Base-by-base conservation (phyloP, 2,888 invertebrate species). In the Pristionchus exspectatus region DNA sequence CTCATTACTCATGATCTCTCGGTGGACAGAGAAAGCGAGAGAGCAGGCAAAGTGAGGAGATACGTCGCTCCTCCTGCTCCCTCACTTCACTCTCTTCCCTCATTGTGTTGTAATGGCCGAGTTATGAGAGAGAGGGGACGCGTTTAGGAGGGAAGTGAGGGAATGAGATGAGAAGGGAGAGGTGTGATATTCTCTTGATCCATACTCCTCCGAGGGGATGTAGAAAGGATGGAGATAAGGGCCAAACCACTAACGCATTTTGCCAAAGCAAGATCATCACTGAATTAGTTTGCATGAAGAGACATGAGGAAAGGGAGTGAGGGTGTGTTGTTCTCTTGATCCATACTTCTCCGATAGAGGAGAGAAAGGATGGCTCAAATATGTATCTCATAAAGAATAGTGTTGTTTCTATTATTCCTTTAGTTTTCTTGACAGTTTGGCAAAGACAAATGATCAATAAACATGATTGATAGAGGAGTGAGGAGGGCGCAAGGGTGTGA, bases 81-180 rank as follows among this genome's bases (percentile, higher is more conserved):
- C 74, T 27, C 50, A 24, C 81, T 54, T 44, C 50, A 27, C 81
- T 27, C 38, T 74, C 74, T 38, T n/a, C 27, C 14, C 50, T 24
- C 81, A 81, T 81, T 81, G 81, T 81, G 81, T 77, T 77, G 77
- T 81, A 81, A 81, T 81, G 81, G 81, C 38, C 50, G 50, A 81
- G 50, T 54, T 44, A 59, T 63, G 85, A 85, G 59, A 21, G 30
- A 12, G 85, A 59, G 33, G 18, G 74, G 63, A 56, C 63, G 85
- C 56, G 63, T 85, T 63, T 63, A 81, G 85, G 63, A 85, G 27
- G 44, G 85, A 38, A 85, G 27, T 21, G 83, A 50, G 33, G 74
- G 72, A 33, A 27, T 2, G 33, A 18, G 16, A 30, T 12, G 16
- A 16, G 72, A 24, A 18, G 24, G 4, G 33, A 33, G 16, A 16